Base-by-base conservation (phyloP, 2,797 vertebrate genomes). In the Clamator glandarius region DNA sequence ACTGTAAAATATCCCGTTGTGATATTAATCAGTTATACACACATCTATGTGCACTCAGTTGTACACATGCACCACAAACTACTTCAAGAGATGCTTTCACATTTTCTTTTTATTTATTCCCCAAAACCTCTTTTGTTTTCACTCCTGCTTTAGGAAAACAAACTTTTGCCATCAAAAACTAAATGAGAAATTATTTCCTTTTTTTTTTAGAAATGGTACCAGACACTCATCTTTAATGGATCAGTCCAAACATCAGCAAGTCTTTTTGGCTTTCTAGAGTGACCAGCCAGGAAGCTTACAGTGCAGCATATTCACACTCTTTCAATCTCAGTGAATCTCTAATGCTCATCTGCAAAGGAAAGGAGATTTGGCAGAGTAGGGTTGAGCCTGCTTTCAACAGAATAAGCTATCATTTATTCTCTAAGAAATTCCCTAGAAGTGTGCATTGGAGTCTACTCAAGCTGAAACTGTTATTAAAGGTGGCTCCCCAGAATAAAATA, bases 21-120 rank as follows among this genome's bases (percentile, higher is more conserved):
- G 1, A 7, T 39, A 73, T 78, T 61, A 66, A 8, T 54, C 19
- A 36, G 5, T 28, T 83, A 31, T 5, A 19, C 2, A 11, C 11
- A 3, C 5, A 21, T 42, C 39, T 55, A 29, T 33, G 57, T 11
- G 4, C 8, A 29, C 31, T 29, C 7, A 28, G 3, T 13, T 4
- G 23, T 39, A 44, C 6, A 44, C 24, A 21, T 1, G 5, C 3
- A 35, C 9, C 17, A 62, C 21, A 51, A 90, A 63, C n/a, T 0
- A 61, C 26, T 12, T 68, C 25, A 39, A 15, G 23, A 13, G 15
- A 41, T 52, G 20, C 6, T 73, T 88, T 51, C 35, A 29, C 15
- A 8, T 61, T 78, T 35, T 59, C 5, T 12, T 75, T 75, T 2
- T 2, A 55, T 48, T 63, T 70, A 10, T 54, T 28, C 4, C 18